A percentile compares a stretch with the other conserved stretches of the same genome.
Evolutionary conservation across 2,888 invertebrate genomes (phyloP).

Genomic region (Apantesis nais): DNA sequence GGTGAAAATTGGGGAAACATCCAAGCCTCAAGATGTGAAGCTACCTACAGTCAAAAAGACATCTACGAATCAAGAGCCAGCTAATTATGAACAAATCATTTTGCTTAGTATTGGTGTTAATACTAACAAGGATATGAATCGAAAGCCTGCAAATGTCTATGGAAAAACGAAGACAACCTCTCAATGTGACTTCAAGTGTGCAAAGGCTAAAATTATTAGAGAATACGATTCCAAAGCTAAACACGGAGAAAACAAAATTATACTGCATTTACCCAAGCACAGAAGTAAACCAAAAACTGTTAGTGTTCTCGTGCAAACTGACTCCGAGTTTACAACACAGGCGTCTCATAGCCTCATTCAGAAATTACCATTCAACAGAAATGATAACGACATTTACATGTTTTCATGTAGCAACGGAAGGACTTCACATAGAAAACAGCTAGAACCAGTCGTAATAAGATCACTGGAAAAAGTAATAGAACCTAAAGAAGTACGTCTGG

Average conservation of each 20-base stretch:
- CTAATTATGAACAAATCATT: slow-evolving; percentile 87
- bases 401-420: slow-evolving; percentile 73
- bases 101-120: slow-evolving; percentile 88
- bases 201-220: slow-evolving; percentile 65
- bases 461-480: slow-evolving; percentile 49
- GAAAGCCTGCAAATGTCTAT: slow-evolving; percentile 49
- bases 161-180: slow-evolving; percentile 57
- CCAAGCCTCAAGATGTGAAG: slow-evolving; percentile 59
- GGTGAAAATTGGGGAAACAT: slow-evolving; percentile 82
- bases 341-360: slow-evolving; percentile 21
- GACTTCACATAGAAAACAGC: slow-evolving; percentile 49
- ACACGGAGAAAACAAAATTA: slow-evolving; percentile 89
- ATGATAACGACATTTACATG: slow-evolving; percentile 77
- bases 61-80: slow-evolving; percentile 65
- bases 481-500: slow-evolving; percentile 49
- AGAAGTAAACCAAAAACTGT: slow-evolving; percentile 76
- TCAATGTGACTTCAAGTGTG: slow-evolving; percentile 52
- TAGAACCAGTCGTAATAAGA: slow-evolving; percentile 33
- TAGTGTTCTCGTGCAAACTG: slow-evolving; percentile 84
- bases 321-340: slow-evolving; percentile 57
- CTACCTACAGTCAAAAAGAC: slow-evolving; percentile 59
- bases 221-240: slow-evolving; percentile 72
- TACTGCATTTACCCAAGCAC: slow-evolving; percentile 87
- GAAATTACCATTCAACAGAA: slow-evolving; percentile 27
- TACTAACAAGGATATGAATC: slow-evolving; percentile 84